Evolutionary conservation across 1,140 invertebrate species (phyloP), one percentile per base, ranked within the genome.

Genomic region (Formica selysi): DNA sequence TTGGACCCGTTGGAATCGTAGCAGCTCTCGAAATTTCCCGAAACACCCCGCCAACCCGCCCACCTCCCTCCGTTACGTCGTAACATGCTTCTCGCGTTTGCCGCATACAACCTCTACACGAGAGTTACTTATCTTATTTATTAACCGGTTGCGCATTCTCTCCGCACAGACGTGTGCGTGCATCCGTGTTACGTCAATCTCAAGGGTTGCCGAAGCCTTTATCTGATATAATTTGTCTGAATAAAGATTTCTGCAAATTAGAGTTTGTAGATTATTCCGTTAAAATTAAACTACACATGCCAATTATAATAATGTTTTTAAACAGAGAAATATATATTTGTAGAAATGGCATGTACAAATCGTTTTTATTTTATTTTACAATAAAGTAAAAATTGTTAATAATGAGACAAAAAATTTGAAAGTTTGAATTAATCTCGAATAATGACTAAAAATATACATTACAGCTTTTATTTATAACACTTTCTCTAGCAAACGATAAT

Each of bases 21-120:
- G 62, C 61, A 68, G 83, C 79, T 76, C 79, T 76, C 57, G 90
- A 91, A 90, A 91, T 91, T 91, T 90, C 85, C 85, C 86, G 89
- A 86, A 88, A 91, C 90, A 88, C 83, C 79, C 86, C 86, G 73
- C 29, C 81, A 67, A 51, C 13, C 70, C 86, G 64, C 76, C 85
- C 67, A 3, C 32, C 26, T 1, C 32, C 32, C 32, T 1, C 76
- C 85, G 70, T 79, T 78, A 80, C 76, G 61, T 29, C 68, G 78
- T 70, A 76, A 74, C 81, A 54, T 87, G 71, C 62, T 85, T 64
- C 38, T 57, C 22, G 78, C 41, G 36, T 83, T 73, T 84, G 81
- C 79, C 51, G 51, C 61, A 5, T 59, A 41, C 26, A 73, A 80
- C 62, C 76, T 80, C 19, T 44, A 19, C 59, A 22, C 32, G 38